Evolutionary conservation across 1,140 invertebrate genomes (phyloP).

Genomic region (Sweltsa coloradensis): DNA sequence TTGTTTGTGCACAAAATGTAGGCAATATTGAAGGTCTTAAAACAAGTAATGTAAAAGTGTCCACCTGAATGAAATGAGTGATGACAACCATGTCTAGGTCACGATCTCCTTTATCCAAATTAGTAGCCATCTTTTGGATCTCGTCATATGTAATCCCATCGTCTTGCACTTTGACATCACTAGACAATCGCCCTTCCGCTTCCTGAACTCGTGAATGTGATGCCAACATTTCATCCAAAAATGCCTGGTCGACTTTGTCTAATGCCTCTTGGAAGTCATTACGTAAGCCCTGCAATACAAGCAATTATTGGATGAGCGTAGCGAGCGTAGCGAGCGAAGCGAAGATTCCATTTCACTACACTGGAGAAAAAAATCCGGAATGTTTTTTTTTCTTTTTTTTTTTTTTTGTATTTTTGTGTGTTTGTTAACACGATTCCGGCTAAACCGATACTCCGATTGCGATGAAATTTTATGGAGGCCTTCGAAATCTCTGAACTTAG

Average conservation of each 20-base stretch:
- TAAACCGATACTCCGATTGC: too few relatives aligned
- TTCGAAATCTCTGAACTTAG: too few relatives aligned
- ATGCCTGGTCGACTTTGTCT: conserved; percentile 94
- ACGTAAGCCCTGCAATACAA: conserved; percentile 64
- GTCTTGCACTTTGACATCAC: conserved; percentile 57
- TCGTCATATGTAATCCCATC: conserved; percentile 78
- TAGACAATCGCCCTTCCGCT: conserved; percentile 34
- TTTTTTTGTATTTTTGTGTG: too few relatives aligned
- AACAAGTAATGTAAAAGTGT: too few relatives aligned
- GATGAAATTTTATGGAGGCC: too few relatives aligned
- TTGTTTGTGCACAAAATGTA: too few relatives aligned
- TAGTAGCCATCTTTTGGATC: conserved; percentile 69
- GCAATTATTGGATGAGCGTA: conserved; percentile 9
- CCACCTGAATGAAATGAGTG: conserved; percentile 66
- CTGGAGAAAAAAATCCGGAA: too few relatives aligned
- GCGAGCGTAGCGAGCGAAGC: too few relatives aligned
- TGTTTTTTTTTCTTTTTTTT: too few relatives aligned
- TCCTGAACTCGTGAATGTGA: conserved; percentile 41
- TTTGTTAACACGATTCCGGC: too few relatives aligned
- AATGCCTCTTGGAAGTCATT: conserved; percentile 99
- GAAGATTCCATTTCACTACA: too few relatives aligned
- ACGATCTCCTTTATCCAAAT: conserved; percentile 65
- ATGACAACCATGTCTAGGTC: conserved; percentile 82
- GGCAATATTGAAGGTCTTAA: too few relatives aligned
- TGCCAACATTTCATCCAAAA: conserved; percentile 80